A percentile compares a stretch with the other conserved stretches of the same genome.
These are phyloP conservation scores for Drosophila melanica DNA, from an alignment of 1,140 invertebrate genomes.

Conservation along the genomic window DNA sequence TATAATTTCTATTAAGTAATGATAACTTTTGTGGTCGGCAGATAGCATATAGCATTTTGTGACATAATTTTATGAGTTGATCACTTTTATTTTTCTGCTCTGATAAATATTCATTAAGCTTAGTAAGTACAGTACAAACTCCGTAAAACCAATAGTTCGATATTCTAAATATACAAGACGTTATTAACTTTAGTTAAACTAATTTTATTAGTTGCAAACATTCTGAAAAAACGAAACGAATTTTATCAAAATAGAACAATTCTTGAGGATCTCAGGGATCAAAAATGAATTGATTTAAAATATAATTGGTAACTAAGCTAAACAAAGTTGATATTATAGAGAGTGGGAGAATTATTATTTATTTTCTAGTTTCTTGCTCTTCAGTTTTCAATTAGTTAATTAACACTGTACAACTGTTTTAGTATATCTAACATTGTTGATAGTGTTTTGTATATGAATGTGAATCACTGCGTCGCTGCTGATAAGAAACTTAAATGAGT, in stretches of 20 bases:
- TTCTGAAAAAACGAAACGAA: too few species aligned
- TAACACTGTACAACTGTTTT: background rate
- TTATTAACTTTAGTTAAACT: too few species aligned
- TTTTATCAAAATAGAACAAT: too few species aligned
- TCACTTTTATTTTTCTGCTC: conserved; percentile 19
- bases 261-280: too few species aligned
- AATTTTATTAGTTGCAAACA: too few species aligned
- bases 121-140: background rate
- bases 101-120: background rate
- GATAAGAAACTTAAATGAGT: conserved; percentile 24
- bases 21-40: conserved; percentile 1
- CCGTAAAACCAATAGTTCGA: background rate
- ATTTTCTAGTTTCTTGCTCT: too few species aligned
- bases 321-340: too few species aligned
- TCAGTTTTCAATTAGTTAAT: background rate
- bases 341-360: too few species aligned
- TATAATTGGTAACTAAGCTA: too few species aligned
- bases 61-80: conserved; percentile 6
- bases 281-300: too few species aligned
- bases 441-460: background rate
- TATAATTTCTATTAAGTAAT: background rate
- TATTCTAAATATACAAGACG: too few species aligned
- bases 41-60: conserved; percentile 16
- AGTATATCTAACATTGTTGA: background rate
- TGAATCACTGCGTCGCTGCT: conserved; percentile 23